Conservation (phyloP, 2,888 invertebrate species). For the Heteromurus nitidus region DNA sequence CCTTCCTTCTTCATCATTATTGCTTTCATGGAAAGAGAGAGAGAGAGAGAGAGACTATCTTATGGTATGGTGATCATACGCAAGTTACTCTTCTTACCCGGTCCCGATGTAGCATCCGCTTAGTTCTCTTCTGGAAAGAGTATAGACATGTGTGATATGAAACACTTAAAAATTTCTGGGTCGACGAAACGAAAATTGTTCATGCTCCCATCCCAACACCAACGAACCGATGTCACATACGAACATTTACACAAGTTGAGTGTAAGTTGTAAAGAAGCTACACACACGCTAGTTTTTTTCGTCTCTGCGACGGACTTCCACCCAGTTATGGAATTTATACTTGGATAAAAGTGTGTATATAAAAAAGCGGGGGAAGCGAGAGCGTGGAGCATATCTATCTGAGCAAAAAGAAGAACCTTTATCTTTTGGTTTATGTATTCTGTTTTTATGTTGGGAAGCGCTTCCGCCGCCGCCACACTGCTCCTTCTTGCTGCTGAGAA, state of each 20-base stretch:
- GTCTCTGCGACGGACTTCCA: too few relatives aligned
- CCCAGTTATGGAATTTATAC: neutral
- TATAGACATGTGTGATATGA: neutral
- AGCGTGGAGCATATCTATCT: neutral
- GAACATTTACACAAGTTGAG: too few relatives aligned
- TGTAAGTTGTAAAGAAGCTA: too few relatives aligned
- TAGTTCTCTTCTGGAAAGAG: neutral
- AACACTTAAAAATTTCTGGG: constrained; percentile 39
- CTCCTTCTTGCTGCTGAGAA: constrained; percentile 7
- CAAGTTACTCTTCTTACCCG: constrained; percentile 1
- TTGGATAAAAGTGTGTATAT: too few relatives aligned
- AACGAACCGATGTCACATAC: too few relatives aligned
- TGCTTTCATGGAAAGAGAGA: neutral
- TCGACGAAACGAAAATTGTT: constrained; percentile 17
- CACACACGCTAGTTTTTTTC: too few relatives aligned
- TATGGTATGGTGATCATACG: constrained; percentile 37
- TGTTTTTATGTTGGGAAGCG: constrained; percentile 40
- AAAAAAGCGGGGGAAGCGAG: neutral
- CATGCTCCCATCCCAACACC: too few relatives aligned
- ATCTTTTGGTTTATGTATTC: constrained; percentile 12
- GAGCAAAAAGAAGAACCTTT: neutral
- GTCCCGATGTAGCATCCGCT: neutral
- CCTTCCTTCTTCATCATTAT: constrained; percentile 20
- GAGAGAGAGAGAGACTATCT: too few relatives aligned
- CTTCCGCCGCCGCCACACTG: constrained; percentile 9